Base-by-base conservation (phyloP, 2,888 invertebrate genomes). In the Chirona hameri region DNA sequence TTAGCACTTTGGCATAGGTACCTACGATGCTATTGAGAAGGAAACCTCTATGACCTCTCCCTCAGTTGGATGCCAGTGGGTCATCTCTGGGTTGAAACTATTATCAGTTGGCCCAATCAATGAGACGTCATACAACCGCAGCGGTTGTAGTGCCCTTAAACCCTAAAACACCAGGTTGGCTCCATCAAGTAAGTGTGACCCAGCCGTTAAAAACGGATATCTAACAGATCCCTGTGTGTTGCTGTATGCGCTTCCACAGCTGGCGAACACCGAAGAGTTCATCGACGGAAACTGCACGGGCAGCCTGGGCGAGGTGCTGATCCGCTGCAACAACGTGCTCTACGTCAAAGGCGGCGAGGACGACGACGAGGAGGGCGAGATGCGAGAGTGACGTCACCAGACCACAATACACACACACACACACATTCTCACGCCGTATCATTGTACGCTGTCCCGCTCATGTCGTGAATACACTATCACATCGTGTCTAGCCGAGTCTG, bases 201-300 rank as follows among this genome's bases (percentile, higher is more conserved):
- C 15, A 14, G 55, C 55, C 55, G 18, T 55, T 55, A 18, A 1
- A 14, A 55, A 55, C 55, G 1, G 55, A 18, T 60, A 60, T 60
- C 18, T 60, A 18, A 18, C 15, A 18, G 55, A 18, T 2, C 1
- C 2, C 18, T 55, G 55, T 18, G 29, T 81, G n/a, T 82, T 15
- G n/a, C 46, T 39, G 52, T 60, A 10, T 76, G 69, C 76, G 82
- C 79, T 80, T 84, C 87, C 87, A n/a, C 88, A 99, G 90, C 89
- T 99, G 84, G 99, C 98, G 0, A 98, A 98, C 88, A 96, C 99
- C 15, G 99, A 99, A 89, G 99, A 99, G 90, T 95, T 93, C 87
- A 95, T 99, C 85, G 98, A 99, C 87, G 97, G 97, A 82, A 92
- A 91, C 85, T 92, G 93, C 85, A 96, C 97, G 86, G 98, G 98